Percentiles rank a stretch among this genome's conserved stretches.
phyloP scores from a whole-genome alignment of 23 tunicate species.

The Botrylloides violaceus region DNA sequence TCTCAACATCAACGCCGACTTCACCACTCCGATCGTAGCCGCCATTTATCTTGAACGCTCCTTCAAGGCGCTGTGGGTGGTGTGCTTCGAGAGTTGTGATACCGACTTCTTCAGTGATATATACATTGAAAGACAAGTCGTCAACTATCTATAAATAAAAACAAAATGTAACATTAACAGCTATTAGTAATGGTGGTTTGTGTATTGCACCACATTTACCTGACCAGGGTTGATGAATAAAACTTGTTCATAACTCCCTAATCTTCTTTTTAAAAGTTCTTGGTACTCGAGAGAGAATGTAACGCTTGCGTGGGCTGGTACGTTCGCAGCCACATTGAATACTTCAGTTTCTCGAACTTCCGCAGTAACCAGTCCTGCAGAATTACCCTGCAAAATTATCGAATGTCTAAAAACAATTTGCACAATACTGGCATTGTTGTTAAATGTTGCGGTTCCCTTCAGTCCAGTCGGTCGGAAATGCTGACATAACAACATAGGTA shows the following conservation, averaged over 20 bases:
- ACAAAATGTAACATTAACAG: not conserved
- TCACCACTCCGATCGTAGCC: conserved; percentile 4
- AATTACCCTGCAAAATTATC: conserved; percentile 54
- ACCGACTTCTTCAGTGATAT: conserved; percentile 28
- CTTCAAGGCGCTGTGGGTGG: not conserved
- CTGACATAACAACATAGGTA: too few species aligned
- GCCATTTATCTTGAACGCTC: not conserved
- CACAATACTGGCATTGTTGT: too few species aligned
- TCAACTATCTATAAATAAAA: conserved; percentile 24
- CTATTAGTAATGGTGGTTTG: not conserved
- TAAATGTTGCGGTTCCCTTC: too few species aligned
- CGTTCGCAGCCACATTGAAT: conserved; percentile 69
- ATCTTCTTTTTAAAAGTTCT: conserved; percentile 53
- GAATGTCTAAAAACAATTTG: too few species aligned
- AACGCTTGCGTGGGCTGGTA: conserved; percentile 35
- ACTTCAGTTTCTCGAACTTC: conserved; percentile 45
- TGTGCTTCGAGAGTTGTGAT: conserved; percentile 19
- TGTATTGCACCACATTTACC: conserved; percentile 17
- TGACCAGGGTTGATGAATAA: conserved; percentile 64
- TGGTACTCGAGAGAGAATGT: conserved; percentile 48
- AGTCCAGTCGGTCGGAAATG: too few species aligned
- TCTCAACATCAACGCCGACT: conserved; percentile 3
- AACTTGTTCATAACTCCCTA: conserved; percentile 45
- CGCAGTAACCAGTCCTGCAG: conserved; percentile 63
- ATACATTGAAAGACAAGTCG: conserved; percentile 27